A percentile compares a stretch with the other conserved stretches of the same genome.
Conservation (phyloP, 1,140 invertebrate species). For the Cydia fagiglandana region DNA sequence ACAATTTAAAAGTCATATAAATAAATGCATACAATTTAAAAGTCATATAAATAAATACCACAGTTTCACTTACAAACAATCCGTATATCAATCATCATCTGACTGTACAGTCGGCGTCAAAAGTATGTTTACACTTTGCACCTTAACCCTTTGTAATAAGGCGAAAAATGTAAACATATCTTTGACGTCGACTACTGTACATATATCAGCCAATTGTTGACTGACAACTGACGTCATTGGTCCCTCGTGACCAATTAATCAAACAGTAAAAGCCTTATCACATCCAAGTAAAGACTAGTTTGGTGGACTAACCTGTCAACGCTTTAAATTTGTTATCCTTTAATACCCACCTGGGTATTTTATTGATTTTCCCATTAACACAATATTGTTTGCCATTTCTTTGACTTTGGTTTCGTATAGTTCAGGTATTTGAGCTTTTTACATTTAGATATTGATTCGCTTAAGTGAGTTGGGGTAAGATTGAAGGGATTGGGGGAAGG, state of each 20-base stretch:
- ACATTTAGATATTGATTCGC: background rate
- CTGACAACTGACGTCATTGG: background rate
- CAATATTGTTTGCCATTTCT: background rate
- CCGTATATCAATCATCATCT: too few relatives aligned
- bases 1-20: too few relatives aligned
- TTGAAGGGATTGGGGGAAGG: too few relatives aligned
- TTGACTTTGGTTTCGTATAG: background rate
- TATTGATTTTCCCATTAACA: constrained; percentile 11
- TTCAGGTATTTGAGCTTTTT: background rate
- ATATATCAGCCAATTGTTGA: background rate
- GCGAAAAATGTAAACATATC: too few relatives aligned
- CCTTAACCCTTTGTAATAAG: too few relatives aligned
- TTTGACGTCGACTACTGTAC: too few relatives aligned
- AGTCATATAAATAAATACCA: too few relatives aligned
- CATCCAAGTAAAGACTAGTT: background rate
- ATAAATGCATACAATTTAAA: too few relatives aligned
- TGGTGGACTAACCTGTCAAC: background rate
- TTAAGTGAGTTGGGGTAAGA: too few relatives aligned
- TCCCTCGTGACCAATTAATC: background rate
- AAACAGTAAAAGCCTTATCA: background rate
- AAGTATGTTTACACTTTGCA: too few relatives aligned
- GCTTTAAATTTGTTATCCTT: background rate
- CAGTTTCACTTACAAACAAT: too few relatives aligned
- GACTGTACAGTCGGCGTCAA: too few relatives aligned
- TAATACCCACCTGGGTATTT: background rate